These are phyloP conservation scores for Synaphobranchus kaupii DNA, from an alignment of 2,797 vertebrate genomes.

Conservation along the genomic window DNA sequence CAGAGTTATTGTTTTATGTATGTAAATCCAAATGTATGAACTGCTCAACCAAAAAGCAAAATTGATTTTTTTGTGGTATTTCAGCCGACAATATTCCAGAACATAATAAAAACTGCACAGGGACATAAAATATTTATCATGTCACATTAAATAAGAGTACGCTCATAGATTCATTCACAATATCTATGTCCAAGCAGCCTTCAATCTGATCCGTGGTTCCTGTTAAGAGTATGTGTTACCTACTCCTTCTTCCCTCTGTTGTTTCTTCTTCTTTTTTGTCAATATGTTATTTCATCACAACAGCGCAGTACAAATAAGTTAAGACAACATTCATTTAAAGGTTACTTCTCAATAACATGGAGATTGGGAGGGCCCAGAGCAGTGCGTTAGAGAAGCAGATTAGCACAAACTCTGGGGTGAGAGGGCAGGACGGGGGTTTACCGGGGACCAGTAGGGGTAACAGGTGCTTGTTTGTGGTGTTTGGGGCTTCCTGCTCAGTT, in stretches of 20 bases:
- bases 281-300: slow-evolving; percentile 42
- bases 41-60: background rate
- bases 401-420: slow-evolving; percentile 19
- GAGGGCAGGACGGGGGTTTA: slow-evolving; percentile 23
- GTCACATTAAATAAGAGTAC: background rate
- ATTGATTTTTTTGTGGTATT: background rate
- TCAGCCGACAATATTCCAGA: background rate
- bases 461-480: background rate
- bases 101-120: background rate
- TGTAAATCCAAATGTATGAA: background rate
- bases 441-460: slow-evolving; percentile 2
- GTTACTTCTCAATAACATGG: background rate
- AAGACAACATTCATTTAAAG: slow-evolving; percentile 39
- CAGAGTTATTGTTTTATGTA: background rate
- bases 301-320: slow-evolving; percentile 34
- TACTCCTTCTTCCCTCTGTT: slow-evolving; percentile 26
- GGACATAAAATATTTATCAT: background rate
- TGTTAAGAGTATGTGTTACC: slow-evolving; percentile 31
- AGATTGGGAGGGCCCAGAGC: slow-evolving; percentile 17
- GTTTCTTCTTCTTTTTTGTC: slow-evolving; percentile 1
- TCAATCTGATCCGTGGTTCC: slow-evolving; percentile 29
- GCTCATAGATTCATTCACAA: background rate
- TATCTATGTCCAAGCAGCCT: slow-evolving; percentile 13
- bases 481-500: background rate
- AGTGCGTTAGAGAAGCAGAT: slow-evolving; percentile 1